These are phyloP conservation scores for Chymomyza amoena DNA, from an alignment of 2,888 invertebrate species.

Conservation along the genomic window DNA sequence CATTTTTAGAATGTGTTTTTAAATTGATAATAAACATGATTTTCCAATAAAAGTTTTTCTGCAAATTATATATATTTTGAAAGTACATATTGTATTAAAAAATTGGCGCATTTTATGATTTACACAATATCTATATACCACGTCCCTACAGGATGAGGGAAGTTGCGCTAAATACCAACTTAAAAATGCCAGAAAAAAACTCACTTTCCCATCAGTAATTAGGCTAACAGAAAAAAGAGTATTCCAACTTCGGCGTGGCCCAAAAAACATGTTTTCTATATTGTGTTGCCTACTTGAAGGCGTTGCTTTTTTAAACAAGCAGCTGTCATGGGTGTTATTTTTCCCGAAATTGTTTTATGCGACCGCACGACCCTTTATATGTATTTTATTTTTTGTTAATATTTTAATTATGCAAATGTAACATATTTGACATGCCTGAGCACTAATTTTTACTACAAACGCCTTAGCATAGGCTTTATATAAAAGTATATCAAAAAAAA, in stretches of 20 bases:
- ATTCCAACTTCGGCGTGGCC: neutral
- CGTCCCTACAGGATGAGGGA: too few species aligned
- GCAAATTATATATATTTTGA: too few species aligned
- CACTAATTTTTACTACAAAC: slow-evolving; percentile 14
- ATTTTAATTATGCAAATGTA: slow-evolving; percentile 29
- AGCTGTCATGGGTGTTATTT: slow-evolving; percentile 14
- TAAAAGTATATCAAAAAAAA: neutral
- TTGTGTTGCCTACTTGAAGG: slow-evolving; percentile 43
- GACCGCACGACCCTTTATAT: neutral
- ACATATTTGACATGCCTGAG: slow-evolving; percentile 29
- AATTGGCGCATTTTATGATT: too few species aligned
- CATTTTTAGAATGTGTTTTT: too few species aligned
- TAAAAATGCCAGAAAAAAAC: too few species aligned
- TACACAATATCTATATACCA: too few species aligned
- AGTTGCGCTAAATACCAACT: too few species aligned
- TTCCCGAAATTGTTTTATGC: slow-evolving; percentile 21
- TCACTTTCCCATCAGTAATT: too few species aligned
- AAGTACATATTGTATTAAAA: too few species aligned
- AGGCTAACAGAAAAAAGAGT: neutral
- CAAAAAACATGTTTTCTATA: neutral
- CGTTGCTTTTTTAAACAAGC: slow-evolving; percentile 30
- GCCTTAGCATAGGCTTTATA: neutral
- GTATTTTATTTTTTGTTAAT: neutral
- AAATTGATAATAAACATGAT: too few species aligned
- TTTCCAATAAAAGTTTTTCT: too few species aligned